These are phyloP conservation scores for Esox masquinongy DNA, from an alignment of 2,797 vertebrate genomes.

Conservation along the genomic window DNA sequence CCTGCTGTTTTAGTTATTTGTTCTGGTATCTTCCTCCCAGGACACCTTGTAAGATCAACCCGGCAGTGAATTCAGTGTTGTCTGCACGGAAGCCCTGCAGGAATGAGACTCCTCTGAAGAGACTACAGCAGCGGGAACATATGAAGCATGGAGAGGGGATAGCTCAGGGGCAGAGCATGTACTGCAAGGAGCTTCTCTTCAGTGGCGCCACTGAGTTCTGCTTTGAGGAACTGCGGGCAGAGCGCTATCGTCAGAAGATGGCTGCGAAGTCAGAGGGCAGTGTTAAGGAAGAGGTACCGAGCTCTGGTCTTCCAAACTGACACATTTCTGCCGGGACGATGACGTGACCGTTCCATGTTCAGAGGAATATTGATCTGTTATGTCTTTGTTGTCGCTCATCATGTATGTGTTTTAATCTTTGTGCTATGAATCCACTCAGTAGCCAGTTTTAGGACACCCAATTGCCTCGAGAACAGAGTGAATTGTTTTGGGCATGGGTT, in stretches of 20 bases:
- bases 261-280: constrained; percentile 40
- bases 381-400: background rate
- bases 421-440: background rate
- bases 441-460: background rate
- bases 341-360: background rate
- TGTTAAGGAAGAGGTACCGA: background rate
- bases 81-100: constrained; percentile 83
- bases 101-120: constrained; percentile 86
- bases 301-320: background rate
- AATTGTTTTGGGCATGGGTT: no score
- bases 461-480: no score
- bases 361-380: background rate
- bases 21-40: constrained; percentile 59
- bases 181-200: constrained; percentile 91
- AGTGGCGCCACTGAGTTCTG: constrained; percentile 90
- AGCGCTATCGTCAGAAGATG: constrained; percentile 84
- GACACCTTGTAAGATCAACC: constrained; percentile 94
- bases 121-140: constrained; percentile 80
- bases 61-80: constrained; percentile 84
- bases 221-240: constrained; percentile 92
- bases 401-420: background rate
- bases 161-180: constrained; percentile 84
- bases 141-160: constrained; percentile 76
- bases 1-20: background rate
- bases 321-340: background rate